Evolutionary conservation across 2,888 invertebrate species (phyloP).

Genomic region (Julus scandinavius): DNA sequence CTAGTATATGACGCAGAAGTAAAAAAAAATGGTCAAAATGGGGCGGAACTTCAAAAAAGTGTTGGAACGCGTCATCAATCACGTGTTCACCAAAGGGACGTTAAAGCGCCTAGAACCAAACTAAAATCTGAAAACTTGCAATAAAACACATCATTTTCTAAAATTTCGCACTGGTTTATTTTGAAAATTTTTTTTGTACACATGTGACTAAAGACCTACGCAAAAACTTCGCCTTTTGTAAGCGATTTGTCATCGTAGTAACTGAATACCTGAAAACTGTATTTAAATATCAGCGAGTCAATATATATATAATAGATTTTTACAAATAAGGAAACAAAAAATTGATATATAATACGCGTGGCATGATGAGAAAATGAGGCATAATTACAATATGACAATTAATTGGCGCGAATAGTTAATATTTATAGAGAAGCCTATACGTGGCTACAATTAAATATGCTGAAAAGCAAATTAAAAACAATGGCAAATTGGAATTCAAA

Average conservation of each 20-base stretch:
- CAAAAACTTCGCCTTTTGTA: neutral
- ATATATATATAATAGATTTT: neutral
- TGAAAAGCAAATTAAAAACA: neutral
- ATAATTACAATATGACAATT: conserved; percentile 1
- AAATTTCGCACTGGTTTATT: neutral
- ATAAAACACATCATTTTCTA: neutral
- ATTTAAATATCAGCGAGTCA: neutral
- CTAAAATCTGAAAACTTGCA: too few relatives aligned
- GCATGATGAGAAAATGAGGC: neutral
- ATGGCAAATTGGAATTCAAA: neutral
- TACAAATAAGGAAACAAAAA: neutral
- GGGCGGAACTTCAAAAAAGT: too few relatives aligned
- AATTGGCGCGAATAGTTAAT: neutral
- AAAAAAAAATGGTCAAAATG: too few relatives aligned
- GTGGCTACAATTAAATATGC: neutral
- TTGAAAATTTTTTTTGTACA: neutral
- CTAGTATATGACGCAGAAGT: too few relatives aligned
- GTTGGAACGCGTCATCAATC: too few relatives aligned
- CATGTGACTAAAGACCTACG: neutral
- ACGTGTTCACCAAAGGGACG: too few relatives aligned
- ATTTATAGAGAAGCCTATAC: neutral
- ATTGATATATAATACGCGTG: neutral
- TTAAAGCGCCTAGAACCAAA: too few relatives aligned
- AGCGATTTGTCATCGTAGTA: neutral
- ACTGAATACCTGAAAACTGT: neutral